Evolutionary conservation across 1,140 invertebrate species (phyloP), one percentile per base, ranked within the genome.

Genomic region (Caenorhabditis brenneri): DNA sequence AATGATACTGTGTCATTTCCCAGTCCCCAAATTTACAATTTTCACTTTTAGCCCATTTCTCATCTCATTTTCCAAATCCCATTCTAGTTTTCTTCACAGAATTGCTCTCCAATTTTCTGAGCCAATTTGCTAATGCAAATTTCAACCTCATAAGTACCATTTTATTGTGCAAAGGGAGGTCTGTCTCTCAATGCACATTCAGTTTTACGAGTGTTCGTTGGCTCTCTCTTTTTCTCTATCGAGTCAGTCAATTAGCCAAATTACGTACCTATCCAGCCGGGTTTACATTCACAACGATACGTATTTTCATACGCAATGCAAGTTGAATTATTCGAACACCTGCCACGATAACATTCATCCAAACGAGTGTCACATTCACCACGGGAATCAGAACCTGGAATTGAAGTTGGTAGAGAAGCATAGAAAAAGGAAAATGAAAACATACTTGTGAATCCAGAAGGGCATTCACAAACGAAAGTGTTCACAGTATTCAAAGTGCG

Each of bases 261-360:
- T 78, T 36, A 48, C 53, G 65, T 85, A 92, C 92, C 92, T 87
- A 90, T 91, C 89, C 94, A 97, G 2, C 93, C 94, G 0, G 93
- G 87, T 0, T 92, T 89, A 91, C 97, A 99, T 0, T 94, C 93
- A 90, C 97, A 99, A 0, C 95, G 95, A 91, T 97, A 98, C 1
- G 96, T 96, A 15, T 95, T 94, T 91, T 99, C 97, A 7, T 94
- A 93, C 0, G 95, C 92, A 79, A 94, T 91, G 89, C 97, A 99
- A 0, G 93, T 94, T 0, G 96, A 97, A 39, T 95, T 95, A 90
- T 96, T 95, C 87, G 93, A 92, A 91, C 97, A 99, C 0, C 97
- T 97, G 88, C 95, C 95, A 1, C 96, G 97, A 91, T 98, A 99
- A 91, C 97, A 99, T 0, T 98, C 91, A 92, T 99, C 96, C 0